phyloP scores from a whole-genome alignment of 2,797 vertebrate genomes.

The Microctenopoma stevenorrisi region DNA sequence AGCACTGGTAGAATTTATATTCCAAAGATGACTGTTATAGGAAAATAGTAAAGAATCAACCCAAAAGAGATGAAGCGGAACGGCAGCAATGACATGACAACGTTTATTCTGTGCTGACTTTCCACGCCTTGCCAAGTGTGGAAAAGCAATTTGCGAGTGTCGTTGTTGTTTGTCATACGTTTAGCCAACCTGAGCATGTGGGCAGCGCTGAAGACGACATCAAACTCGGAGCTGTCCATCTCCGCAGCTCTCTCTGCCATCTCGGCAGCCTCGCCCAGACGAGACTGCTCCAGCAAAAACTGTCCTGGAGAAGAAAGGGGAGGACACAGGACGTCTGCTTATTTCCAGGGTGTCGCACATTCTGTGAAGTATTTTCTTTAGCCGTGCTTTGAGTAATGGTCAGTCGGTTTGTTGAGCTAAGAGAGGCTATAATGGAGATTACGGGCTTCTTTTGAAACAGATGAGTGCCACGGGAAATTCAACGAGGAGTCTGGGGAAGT shows the following conservation, averaged over 20 bases:
- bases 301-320: conserved; percentile 85
- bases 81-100: conserved; percentile 6
- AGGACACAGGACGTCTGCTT: neutral
- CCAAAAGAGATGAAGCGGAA: conserved; percentile 16
- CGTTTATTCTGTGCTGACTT: neutral
- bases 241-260: conserved; percentile 95
- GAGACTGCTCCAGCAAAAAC: conserved; percentile 94
- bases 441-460: neutral
- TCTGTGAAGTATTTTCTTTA: neutral
- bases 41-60: conserved; percentile 24
- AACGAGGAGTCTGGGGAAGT: conserved; percentile 8
- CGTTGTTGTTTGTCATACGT: neutral
- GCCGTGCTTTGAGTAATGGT: neutral
- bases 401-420: neutral
- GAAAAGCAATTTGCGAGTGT: neutral
- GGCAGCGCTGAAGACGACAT: conserved; percentile 98
- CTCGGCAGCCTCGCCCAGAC: conserved; percentile 91
- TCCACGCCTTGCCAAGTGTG: neutral
- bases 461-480: conserved; percentile 13
- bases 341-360: neutral
- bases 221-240: conserved; percentile 91
- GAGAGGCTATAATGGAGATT: conserved; percentile 15
- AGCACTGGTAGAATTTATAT: conserved; percentile 36
- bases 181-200: conserved; percentile 94
- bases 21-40: conserved; percentile 37